Percentiles rank a stretch among this genome's conserved stretches.
Evolutionary conservation across 1,140 invertebrate genomes (phyloP).

Genomic region (Meteorus sp.): DNA sequence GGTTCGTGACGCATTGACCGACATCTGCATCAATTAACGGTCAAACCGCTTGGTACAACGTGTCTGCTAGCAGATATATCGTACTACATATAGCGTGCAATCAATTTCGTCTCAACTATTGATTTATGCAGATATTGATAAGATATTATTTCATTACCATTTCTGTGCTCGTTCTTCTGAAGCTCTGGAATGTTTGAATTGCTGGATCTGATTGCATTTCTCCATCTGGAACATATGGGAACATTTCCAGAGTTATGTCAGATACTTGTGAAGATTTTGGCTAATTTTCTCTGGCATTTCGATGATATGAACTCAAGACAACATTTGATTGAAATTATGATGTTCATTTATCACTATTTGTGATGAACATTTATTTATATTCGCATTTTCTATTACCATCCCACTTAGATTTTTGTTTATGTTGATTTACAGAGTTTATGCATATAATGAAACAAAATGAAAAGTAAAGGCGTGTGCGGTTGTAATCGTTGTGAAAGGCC

Average conservation of each 20-base stretch:
- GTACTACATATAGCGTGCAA: too few relatives aligned
- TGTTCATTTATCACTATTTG: too few relatives aligned
- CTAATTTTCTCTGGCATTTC: too few relatives aligned
- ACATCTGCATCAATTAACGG: constrained; percentile 11
- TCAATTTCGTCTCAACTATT: not conserved
- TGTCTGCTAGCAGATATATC: too few relatives aligned
- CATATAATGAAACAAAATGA: not conserved
- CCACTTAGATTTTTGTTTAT: too few relatives aligned
- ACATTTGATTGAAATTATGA: too few relatives aligned
- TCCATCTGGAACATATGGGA: constrained; percentile 14
- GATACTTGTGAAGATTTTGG: too few relatives aligned
- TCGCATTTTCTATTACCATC: too few relatives aligned
- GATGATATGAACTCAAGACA: too few relatives aligned
- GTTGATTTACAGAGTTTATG: too few relatives aligned
- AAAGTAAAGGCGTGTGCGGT: not conserved
- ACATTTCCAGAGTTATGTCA: not conserved
- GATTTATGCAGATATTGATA: not conserved
- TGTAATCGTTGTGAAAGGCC: constrained; percentile 14
- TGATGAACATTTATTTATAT: too few relatives aligned
- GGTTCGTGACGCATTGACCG: constrained; percentile 7
- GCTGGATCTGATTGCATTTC: constrained; percentile 17
- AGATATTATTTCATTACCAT: constrained; percentile 24
- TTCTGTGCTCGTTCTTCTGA: constrained; percentile 12
- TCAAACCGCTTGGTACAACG: too few relatives aligned
- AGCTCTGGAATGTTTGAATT: not conserved